These are phyloP conservation scores for Heterotis niloticus DNA, from an alignment of 2,113 vertebrate species.

Conservation along the genomic window DNA sequence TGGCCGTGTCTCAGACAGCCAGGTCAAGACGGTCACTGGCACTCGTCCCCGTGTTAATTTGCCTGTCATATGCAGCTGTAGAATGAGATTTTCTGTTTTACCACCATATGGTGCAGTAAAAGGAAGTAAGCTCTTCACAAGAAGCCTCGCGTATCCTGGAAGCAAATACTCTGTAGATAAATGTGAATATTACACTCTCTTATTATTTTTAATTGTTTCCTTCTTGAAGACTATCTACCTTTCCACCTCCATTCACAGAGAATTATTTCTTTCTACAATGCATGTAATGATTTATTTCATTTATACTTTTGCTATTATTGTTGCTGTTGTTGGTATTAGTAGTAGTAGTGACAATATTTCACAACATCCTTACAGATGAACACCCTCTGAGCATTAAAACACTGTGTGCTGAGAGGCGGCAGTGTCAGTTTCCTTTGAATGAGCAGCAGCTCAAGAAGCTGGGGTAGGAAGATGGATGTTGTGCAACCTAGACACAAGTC, in stretches of 20 bases:
- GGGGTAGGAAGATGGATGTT: no score
- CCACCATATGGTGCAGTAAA: constrained; percentile 73
- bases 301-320: no score
- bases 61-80: constrained; percentile 78
- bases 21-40: constrained; percentile 51
- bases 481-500: background rate
- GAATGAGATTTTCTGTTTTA: constrained; percentile 66
- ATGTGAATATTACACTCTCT: background rate
- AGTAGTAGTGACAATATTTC: no score
- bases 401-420: no score
- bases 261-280: no score
- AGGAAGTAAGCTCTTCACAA: constrained; percentile 54
- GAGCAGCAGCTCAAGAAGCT: no score
- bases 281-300: no score
- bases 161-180: background rate
- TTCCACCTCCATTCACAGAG: background rate
- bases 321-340: no score
- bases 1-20: constrained; percentile 50
- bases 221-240: background rate
- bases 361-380: no score
- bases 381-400: no score
- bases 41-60: constrained; percentile 64
- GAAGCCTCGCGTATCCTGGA: background rate
- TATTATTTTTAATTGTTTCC: background rate
- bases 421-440: no score